Evolutionary conservation across 53 echinoderm and acorn worm species (phyloP), one percentile per base, ranked within the genome.

Genomic region (Mesocentrotus franciscanus): DNA sequence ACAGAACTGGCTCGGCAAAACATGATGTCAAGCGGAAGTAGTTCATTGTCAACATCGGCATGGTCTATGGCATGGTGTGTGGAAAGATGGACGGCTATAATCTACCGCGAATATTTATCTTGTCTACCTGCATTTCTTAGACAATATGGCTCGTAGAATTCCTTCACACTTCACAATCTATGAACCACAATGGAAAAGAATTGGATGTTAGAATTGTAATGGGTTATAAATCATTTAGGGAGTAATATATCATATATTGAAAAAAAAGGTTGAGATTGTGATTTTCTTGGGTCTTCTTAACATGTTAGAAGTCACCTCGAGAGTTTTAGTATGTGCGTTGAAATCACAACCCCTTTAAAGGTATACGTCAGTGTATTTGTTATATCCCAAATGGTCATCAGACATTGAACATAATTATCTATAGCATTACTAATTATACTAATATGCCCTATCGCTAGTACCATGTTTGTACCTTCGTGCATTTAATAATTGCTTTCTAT

Each of bases 1-100:
- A 87, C 87, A 27, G 59, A n/a, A 12, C 58, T 18, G 56, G n/a
- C 59, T 57, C 26, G 58, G 91, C 64, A 91, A 91, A 62, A 91
- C 91, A 91, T 91, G 66, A 91, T 91, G 91, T 91, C 91, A 91
- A 91, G 58, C 64, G 91, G 91, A 91, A 91, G 32, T 91, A 91
- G 66, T 91, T 91, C 62, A 91, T 91, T 64, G 91, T 91, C 91
- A 91, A 66, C 61, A 66, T 66, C 91, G 26, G 34, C 11, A 36
- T 91, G 91, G 66, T 91, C 62, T 66, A 62, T 91, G 66, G 8
- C 15, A 34, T 56, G 4, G 68, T 66, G 91, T 91, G 91, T 9
- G 22, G 87, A 87, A 27, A 58, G 87, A 87, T 87, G 87, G 29
- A 58, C 49, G 42, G 49, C 9, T 84, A 49, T 36, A 30, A 81